Evolutionary conservation across 35 echinoderm and acorn worm species (phyloP).

Genomic region (Apostichopus parvimensis): DNA sequence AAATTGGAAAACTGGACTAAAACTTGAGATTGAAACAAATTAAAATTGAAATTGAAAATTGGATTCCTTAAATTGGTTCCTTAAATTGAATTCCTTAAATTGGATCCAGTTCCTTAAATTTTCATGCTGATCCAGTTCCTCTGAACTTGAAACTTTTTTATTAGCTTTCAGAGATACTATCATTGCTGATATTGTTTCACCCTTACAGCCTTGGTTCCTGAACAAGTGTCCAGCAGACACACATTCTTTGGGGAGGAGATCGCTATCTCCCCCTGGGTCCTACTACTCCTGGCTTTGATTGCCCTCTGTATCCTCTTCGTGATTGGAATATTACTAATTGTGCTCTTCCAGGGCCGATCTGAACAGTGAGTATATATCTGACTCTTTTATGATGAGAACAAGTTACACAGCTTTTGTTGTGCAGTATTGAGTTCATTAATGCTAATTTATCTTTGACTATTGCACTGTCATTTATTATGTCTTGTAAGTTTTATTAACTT

Average conservation of each 20-base stretch:
- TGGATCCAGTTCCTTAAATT: no score
- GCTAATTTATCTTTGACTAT: no score
- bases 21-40: no score
- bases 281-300: slow-evolving; percentile 62
- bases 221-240: slow-evolving; percentile 14
- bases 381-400: no score
- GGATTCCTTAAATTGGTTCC: no score
- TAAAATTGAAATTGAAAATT: no score
- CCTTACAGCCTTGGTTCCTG: background rate
- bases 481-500: no score
- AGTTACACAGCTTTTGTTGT: no score
- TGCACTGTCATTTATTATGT: no score
- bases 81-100: no score
- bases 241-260: slow-evolving; percentile 75
- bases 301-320: slow-evolving; percentile 65
- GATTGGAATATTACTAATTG: slow-evolving; percentile 16
- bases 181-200: background rate
- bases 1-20: no score
- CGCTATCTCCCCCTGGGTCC: slow-evolving; percentile 66
- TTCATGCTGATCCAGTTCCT: background rate
- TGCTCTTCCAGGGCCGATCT: slow-evolving; percentile 53
- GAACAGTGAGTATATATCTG: slow-evolving; percentile 57
- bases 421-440: no score
- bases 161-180: background rate
- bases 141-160: background rate